Evolutionary conservation across 2,888 invertebrate species (phyloP), one percentile per base, ranked within the genome.

Genomic region (Vandiemenella viatica): DNA sequence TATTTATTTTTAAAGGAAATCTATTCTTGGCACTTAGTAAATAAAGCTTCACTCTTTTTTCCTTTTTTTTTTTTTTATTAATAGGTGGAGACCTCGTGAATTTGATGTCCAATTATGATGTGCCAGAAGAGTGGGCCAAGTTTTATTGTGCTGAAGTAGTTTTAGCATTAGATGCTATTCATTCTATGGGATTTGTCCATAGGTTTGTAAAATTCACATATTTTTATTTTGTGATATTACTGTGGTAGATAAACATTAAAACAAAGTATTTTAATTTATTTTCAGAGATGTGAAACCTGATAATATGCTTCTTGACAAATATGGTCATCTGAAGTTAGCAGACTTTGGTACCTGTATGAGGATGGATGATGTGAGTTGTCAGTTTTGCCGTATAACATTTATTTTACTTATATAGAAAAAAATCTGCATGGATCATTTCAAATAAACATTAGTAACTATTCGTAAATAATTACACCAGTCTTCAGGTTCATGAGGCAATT

Each of bases 341-440:
- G 98, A 98, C 71, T 98, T 98, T 72, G 98, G 98, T 47, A 98
- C 98, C 15, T 98, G 98, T 68, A 96, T 98, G 90, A 79, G 93
- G 62, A 96, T 98, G 96, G 93, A 95, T 58, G 72, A 76, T 2
- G 32, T 32, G n/a, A 32, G 32, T 32, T 13, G n/a, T n/a, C n/a
- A n/a, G n/a, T n/a, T n/a, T n/a, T n/a, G n/a, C n/a, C n/a, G n/a
- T n/a, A n/a, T n/a, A n/a, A n/a, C n/a, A n/a, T n/a, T n/a, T n/a
- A n/a, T n/a, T n/a, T n/a, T n/a, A n/a, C n/a, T n/a, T n/a, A n/a
- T n/a, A n/a, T n/a, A n/a, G n/a, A n/a, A n/a, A n/a, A n/a, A n/a
- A n/a, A n/a, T n/a, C n/a, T n/a, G n/a, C n/a, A n/a, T n/a, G n/a
- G n/a, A n/a, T n/a, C n/a, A n/a, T n/a, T n/a, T n/a, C n/a, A n/a